These are phyloP conservation scores for Otocyon megalotis DNA, from an alignment of 2,113 vertebrate genomes.

Conservation along the genomic window DNA sequence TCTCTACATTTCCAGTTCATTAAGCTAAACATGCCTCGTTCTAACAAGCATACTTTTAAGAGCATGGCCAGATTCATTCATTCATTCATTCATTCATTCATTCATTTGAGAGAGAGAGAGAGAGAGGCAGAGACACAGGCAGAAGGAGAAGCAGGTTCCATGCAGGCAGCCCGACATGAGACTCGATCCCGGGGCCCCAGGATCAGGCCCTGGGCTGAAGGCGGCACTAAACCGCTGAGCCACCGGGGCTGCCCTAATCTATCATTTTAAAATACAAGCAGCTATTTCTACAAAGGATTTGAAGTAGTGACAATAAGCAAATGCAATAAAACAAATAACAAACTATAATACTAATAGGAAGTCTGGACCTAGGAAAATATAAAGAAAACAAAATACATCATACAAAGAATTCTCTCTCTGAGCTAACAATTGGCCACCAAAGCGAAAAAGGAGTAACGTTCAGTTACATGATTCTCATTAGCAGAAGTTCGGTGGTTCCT, in stretches of 20 bases:
- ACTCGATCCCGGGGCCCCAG: no score
- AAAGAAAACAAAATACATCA: slow-evolving; percentile 44
- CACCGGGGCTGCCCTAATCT: no score
- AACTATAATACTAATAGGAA: neutral
- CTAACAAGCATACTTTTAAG: slow-evolving; percentile 3
- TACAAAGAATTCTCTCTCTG: neutral
- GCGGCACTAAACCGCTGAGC: no score
- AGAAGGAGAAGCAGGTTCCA: no score
- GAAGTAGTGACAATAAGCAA: slow-evolving; percentile 17
- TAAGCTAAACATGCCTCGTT: slow-evolving; percentile 39
- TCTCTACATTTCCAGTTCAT: neutral
- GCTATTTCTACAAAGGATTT: neutral
- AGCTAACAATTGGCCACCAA: neutral
- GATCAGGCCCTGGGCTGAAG: no score
- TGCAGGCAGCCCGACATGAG: no score
- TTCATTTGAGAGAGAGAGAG: no score
- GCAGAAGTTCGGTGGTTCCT: slow-evolving; percentile 8
- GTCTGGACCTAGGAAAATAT: slow-evolving; percentile 12
- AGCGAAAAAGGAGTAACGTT: neutral
- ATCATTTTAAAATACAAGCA: neutral
- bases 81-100: no score
- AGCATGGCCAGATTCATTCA: neutral
- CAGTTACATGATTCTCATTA: neutral
- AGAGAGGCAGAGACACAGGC: no score
- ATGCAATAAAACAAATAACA: slow-evolving; percentile 40